Evolutionary conservation across 2,888 invertebrate genomes (phyloP).

Genomic region (Magallana nippona): DNA sequence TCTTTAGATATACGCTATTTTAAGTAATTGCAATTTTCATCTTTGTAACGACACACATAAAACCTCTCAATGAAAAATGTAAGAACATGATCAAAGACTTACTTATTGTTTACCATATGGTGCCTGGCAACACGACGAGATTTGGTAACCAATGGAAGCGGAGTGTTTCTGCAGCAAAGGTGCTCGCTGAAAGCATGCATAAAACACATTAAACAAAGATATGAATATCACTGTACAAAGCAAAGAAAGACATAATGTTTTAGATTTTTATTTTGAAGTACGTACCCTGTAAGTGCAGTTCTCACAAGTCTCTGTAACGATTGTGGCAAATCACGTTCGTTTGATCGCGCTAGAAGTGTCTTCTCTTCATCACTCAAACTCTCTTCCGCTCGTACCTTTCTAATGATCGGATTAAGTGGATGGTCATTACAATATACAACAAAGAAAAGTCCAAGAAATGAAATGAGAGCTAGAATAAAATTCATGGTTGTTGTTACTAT

Average conservation of each 20-base stretch:
- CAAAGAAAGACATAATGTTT: too few species aligned
- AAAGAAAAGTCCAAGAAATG: not conserved
- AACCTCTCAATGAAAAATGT: not conserved
- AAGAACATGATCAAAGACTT: not conserved
- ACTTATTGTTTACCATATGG: constrained; percentile 26
- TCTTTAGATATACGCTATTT: not conserved
- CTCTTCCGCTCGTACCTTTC: constrained; percentile 13
- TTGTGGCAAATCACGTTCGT: constrained; percentile 11
- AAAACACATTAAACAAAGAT: too few species aligned
- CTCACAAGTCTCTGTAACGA: constrained; percentile 7
- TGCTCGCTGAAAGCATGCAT: constrained; percentile 15
- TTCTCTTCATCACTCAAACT: not conserved
- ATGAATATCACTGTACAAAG: too few species aligned
- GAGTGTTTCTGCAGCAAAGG: constrained; percentile 42
- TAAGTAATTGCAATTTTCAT: not conserved
- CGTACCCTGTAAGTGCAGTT: not conserved
- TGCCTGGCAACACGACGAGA: constrained; percentile 33
- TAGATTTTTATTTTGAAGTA: not conserved
- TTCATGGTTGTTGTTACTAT: not conserved
- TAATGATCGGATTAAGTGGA: not conserved
- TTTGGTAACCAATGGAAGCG: constrained; percentile 36
- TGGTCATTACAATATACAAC: not conserved
- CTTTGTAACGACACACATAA: not conserved
- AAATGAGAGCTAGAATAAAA: not conserved
- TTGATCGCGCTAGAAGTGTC: not conserved